phyloP scores from a whole-genome alignment of 1,140 invertebrate genomes.

The Platyscapa corneri region DNA sequence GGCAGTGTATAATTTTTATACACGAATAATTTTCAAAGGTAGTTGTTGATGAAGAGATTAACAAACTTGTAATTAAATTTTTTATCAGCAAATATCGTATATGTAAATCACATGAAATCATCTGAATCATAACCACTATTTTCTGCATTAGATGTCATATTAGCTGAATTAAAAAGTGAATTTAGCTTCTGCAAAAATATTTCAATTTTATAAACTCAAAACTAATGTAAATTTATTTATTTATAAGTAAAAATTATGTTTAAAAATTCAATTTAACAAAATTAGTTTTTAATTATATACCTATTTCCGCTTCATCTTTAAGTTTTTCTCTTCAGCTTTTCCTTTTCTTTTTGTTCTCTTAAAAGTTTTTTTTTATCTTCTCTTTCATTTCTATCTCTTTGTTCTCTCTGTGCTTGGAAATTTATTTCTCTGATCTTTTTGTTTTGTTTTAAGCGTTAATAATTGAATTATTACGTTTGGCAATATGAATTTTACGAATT shows the following conservation, averaged over 20 bases:
- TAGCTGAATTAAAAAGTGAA: conserved; percentile 87
- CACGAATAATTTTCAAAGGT: conserved; percentile 5
- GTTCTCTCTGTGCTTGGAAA: conserved; percentile 89
- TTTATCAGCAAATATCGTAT: not conserved
- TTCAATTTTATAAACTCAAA: not conserved
- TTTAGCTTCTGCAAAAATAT: conserved; percentile 82
- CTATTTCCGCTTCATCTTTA: conserved; percentile 87
- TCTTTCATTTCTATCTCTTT: conserved; percentile 88
- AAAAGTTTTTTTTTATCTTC: conserved; percentile 88
- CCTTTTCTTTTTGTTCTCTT: conserved; percentile 84
- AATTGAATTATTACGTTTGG: conserved; percentile 93
- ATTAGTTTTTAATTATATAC: conserved; percentile 65
- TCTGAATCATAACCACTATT: conserved; percentile 92
- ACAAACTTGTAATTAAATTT: conserved; percentile 19
- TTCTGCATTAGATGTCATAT: conserved; percentile 90
- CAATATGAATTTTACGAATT: conserved; percentile 90
- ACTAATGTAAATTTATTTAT: too few relatives aligned
- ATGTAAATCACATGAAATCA: conserved; percentile 90
- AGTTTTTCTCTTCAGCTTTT: conserved; percentile 87
- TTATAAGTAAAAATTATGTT: not conserved
- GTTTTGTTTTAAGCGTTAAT: conserved; percentile 98
- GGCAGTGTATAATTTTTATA: not conserved
- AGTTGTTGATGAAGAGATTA: conserved; percentile 3
- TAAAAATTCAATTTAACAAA: not conserved
- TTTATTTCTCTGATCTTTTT: conserved; percentile 85